phyloP scores from a whole-genome alignment of 2,797 vertebrate genomes.

The Hephaestus fuliginosus region DNA sequence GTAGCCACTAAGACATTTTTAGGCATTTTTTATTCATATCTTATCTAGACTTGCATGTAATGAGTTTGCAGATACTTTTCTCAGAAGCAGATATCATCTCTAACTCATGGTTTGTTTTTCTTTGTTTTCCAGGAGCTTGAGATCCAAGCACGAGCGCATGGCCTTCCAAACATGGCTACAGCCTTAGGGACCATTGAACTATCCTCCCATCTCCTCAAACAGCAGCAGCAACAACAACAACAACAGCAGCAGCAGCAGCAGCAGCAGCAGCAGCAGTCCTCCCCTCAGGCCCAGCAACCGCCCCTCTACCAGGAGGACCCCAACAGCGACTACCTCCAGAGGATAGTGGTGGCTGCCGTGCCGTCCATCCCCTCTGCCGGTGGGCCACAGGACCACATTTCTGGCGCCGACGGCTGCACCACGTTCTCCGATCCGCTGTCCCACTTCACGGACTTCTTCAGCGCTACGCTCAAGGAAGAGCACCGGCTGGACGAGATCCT shows the following conservation, averaged over 20 bases:
- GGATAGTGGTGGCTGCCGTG: conserved; percentile 79
- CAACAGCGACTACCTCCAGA: conserved; percentile 89
- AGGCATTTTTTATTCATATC: neutral
- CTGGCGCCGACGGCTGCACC: conserved; percentile 83
- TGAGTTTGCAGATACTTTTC: neutral
- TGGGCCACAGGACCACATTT: conserved; percentile 79
- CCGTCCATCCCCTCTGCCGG: conserved; percentile 58
- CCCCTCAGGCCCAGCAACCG: conserved; percentile 80
- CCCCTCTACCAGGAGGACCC: conserved; percentile 89
- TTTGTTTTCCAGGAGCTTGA: conserved; percentile 92
- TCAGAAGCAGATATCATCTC: neutral
- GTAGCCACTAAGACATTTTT: neutral
- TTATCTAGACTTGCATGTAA: neutral
- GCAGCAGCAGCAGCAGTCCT: conserved; percentile 82
- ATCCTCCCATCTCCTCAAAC: conserved; percentile 90
- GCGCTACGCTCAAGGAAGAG: conserved; percentile 94
- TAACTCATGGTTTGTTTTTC: neutral
- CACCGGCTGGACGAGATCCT: conserved; percentile 92
- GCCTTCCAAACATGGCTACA: conserved; percentile 89
- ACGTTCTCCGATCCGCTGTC: conserved; percentile 97
- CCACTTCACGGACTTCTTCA: conserved; percentile 98
- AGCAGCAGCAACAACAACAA: conserved; percentile 77
- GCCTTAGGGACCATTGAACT: conserved; percentile 87
- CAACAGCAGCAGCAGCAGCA: conserved; percentile 83
- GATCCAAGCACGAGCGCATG: conserved; percentile 95